Percentiles rank a stretch among this genome's conserved stretches.
These are phyloP conservation scores for Lycaon pictus DNA, from an alignment of 2,113 vertebrate species.

Conservation along the genomic window DNA sequence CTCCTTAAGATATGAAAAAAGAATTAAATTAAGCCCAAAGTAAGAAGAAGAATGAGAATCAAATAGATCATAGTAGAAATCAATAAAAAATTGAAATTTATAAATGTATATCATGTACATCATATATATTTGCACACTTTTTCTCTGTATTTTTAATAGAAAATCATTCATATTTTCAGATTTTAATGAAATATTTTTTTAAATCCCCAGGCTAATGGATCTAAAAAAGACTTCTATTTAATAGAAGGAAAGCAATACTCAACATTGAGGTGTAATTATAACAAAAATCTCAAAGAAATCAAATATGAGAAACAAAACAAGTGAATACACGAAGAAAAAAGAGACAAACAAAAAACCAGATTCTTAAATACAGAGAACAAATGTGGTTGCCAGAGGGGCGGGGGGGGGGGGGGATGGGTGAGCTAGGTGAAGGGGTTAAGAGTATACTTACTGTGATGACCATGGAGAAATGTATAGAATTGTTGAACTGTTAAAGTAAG, in stretches of 20 bases:
- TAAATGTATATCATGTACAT: background rate
- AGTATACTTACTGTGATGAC: background rate
- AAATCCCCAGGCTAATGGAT: background rate
- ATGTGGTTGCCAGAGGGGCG: background rate
- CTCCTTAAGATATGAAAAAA: background rate
- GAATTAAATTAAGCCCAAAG: background rate
- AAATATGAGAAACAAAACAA: background rate
- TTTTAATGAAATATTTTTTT: background rate
- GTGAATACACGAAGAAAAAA: background rate
- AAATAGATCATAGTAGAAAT: background rate
- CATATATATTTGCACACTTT: background rate
- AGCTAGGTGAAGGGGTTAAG: too few species aligned
- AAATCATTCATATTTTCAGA: background rate
- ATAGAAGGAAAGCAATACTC: background rate
- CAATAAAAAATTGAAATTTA: background rate
- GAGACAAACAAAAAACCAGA: background rate
- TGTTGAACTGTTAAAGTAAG: background rate
- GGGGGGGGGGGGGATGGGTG: background rate
- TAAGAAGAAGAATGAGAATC: background rate
- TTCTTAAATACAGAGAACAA: background rate
- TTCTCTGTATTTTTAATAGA: background rate
- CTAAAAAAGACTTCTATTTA: background rate
- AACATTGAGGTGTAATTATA: background rate
- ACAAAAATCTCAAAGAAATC: background rate
- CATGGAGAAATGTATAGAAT: background rate